Conservation (phyloP, 2,113 vertebrate genomes). For the Lynx canadensis region DNA sequence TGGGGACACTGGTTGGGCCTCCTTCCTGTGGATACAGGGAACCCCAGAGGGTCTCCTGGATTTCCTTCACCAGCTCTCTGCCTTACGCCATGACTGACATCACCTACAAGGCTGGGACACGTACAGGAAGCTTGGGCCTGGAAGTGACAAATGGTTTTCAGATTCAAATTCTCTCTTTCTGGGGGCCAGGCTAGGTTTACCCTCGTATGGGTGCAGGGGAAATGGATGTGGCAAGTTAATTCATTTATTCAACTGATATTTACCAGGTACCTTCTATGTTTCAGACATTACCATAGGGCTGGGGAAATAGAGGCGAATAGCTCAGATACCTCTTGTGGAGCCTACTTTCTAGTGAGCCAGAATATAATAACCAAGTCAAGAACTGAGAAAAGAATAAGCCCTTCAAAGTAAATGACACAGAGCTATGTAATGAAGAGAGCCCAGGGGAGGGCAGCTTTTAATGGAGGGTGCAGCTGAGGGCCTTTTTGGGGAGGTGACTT, state of each 20-base stretch:
- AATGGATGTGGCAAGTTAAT: background rate
- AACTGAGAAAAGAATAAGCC: background rate
- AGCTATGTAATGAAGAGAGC: rapidly evolving
- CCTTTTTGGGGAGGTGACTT: background rate
- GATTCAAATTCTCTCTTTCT: background rate
- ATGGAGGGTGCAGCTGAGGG: rapidly evolving
- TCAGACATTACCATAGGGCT: background rate
- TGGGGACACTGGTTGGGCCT: background rate
- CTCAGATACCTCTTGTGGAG: background rate
- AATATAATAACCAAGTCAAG: background rate
- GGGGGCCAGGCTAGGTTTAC: background rate
- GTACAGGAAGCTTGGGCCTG: background rate
- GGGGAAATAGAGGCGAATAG: background rate
- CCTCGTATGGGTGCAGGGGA: background rate
- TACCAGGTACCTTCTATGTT: rapidly evolving
- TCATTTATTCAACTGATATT: background rate
- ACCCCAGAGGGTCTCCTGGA: background rate
- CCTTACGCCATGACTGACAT: too few relatives aligned
- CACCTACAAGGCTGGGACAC: background rate
- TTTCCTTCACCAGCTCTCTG: background rate
- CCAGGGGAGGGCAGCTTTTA: background rate
- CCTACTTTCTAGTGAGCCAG: background rate
- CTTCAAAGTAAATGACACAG: background rate
- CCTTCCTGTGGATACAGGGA: background rate
- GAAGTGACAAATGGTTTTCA: background rate